Evolutionary conservation across 2,113 vertebrate species (phyloP).

Genomic region (Oceanites oceanicus): DNA sequence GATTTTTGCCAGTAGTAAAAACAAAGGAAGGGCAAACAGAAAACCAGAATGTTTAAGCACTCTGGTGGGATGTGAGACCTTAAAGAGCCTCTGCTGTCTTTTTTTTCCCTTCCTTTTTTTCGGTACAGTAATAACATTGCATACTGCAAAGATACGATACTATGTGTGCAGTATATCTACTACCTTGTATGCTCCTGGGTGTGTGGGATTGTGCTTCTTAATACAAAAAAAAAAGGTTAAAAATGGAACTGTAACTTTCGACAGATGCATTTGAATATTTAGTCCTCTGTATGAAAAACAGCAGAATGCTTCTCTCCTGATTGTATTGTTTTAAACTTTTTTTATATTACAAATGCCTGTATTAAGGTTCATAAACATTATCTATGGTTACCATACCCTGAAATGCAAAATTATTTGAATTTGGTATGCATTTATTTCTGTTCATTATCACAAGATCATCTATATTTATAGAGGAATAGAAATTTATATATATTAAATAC

Average conservation of each 20-base stretch:
- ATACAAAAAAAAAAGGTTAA: background rate
- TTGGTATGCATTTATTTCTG: slow-evolving; percentile 88
- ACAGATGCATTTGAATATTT: slow-evolving; percentile 69
- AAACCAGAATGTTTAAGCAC: background rate
- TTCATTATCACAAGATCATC: slow-evolving; percentile 87
- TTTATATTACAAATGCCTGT: slow-evolving; percentile 67
- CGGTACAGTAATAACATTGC: background rate
- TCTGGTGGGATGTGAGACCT: slow-evolving; percentile 11
- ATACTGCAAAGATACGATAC: slow-evolving; percentile 4
- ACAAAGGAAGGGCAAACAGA: background rate
- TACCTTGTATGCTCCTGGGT: slow-evolving; percentile 10
- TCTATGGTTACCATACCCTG: slow-evolving; percentile 73
- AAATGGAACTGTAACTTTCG: slow-evolving; percentile 52
- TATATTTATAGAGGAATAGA: slow-evolving; percentile 97
- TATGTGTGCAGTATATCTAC: background rate
- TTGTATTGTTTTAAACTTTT: slow-evolving; percentile 73
- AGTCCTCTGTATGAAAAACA: slow-evolving; percentile 70
- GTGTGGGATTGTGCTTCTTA: slow-evolving; percentile 10
- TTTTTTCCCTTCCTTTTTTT: background rate
- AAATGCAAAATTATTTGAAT: slow-evolving; percentile 81
- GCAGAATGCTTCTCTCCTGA: slow-evolving; percentile 55
- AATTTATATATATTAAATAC: slow-evolving; percentile 88
- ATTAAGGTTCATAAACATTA: slow-evolving; percentile 74
- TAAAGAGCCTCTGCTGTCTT: slow-evolving; percentile 26
- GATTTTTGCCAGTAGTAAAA: slow-evolving; percentile 29